Base-by-base conservation (phyloP, 2,113 vertebrate species). In the Thryonomys swinderianus region DNA sequence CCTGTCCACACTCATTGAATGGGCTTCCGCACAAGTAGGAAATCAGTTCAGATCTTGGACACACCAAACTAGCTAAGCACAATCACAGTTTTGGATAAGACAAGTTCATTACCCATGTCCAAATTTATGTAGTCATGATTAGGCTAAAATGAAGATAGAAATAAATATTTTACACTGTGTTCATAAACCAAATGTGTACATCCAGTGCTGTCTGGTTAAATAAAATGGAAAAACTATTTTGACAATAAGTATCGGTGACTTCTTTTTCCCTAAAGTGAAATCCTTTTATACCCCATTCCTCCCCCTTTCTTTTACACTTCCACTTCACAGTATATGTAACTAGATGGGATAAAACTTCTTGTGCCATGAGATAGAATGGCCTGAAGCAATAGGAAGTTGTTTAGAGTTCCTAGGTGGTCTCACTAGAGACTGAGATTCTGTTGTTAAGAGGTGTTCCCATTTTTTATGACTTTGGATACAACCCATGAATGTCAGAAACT, bases 171-270 rank as follows among this genome's bases (percentile, higher is more conserved):
- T 80, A 93, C 67, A 64, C 73, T 69, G 30, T 93, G 78, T 95
- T 93, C 67, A 89, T 81, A 83, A 94, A 66, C 55, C n/a, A 71
- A 90, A 85, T 57, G 42, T 96, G 90, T 95, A 69, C 42, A 55
- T 92, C 94, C 42, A 81, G 42, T 93, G 78, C 84, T 86, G 86
- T n/a, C 69, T 66, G 94, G 91, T 96, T 89, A 73, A 97, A 96
- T 95, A 97, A 98, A 98, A 86, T 86, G 42, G 34, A 95, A 93
- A 80, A 61, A 64, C 80, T 97, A 96, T 97, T 97, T 97, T 96
- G 93, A 64, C 37, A 45, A 89, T 66, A 93, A 78, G 91, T 69
- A 71, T 71, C 83, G 79, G 82, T 12, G 80, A 12, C n/a, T 85
- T 91, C n/a, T 93, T 96, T 96, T 92, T 83, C 64, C 61, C 91